These are phyloP conservation scores for Catharus ustulatus DNA, from an alignment of 2,797 vertebrate species.

Conservation along the genomic window DNA sequence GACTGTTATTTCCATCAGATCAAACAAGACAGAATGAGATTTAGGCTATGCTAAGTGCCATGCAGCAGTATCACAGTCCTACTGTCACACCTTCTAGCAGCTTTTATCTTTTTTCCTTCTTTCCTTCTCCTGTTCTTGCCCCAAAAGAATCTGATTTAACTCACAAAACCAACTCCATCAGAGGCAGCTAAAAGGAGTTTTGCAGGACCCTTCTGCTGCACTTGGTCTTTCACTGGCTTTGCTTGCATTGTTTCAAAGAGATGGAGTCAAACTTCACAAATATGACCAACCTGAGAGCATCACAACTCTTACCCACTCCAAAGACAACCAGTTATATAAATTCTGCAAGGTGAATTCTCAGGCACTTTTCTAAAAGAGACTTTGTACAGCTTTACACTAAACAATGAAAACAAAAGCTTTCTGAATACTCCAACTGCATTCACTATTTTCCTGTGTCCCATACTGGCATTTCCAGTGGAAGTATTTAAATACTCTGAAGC, in stretches of 20 bases:
- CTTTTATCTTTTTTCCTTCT: not conserved
- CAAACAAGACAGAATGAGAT: slow-evolving; percentile 15
- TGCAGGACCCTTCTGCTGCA: not conserved
- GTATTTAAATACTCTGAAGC: not conserved
- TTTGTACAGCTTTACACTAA: not conserved
- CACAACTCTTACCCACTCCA: not conserved
- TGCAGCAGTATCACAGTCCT: not conserved
- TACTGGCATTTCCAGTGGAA: not conserved
- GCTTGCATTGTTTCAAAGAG: not conserved
- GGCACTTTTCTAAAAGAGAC: not conserved
- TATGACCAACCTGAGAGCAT: not conserved
- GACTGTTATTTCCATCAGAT: slow-evolving; percentile 8
- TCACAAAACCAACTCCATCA: not conserved
- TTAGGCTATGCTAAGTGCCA: not conserved
- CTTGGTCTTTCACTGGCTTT: not conserved
- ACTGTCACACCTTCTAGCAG: not conserved
- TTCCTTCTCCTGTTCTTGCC: not conserved
- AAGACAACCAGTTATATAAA: not conserved
- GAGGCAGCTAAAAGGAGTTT: not conserved
- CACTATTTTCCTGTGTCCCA: not conserved
- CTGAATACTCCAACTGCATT: not conserved
- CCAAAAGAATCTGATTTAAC: not conserved
- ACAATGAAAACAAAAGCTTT: not conserved
- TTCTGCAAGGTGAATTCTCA: not conserved
- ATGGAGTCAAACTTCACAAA: not conserved